Base-by-base conservation (phyloP, 1,140 invertebrate genomes). In the Drosophila erecta region DNA sequence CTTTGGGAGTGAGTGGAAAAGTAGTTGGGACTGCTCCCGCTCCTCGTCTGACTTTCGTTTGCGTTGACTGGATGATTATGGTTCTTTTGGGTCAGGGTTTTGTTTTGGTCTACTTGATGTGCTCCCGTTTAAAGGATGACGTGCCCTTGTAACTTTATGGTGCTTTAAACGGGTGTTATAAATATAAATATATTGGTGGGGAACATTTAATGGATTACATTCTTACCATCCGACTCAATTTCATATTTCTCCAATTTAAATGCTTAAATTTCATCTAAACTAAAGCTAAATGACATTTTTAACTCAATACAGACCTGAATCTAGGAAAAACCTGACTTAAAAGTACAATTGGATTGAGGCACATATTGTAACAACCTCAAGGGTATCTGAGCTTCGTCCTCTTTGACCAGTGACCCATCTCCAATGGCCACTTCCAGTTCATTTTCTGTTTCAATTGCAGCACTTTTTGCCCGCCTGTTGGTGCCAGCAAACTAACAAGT, bases 401-500 rank as follows among this genome's bases (percentile, higher is more conserved):
- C 2, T 17, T 14, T 24, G 12, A 33, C 15, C 30, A 1, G 60
- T 58, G 46, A 24, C 46, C 24, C 46, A 59, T 60, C 47, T 60
- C 4, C 40, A n/a, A 7, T 53, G 2, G 22, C 37, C 20, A 55
- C 47, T 58, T 40, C 33, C n/a, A 56, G 44, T 57, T 33, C 20
- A 43, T 64, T 73, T 74, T 71, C 27, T 54, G 46, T 41, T 58
- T 66, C 61, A 30, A 50, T 59, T 59, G 60, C 20, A 35, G 57
- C 43, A 38, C 33, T 43, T 54, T 67, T 76, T 76, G 27, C 5
- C 24, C 40, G 30, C 8, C 24, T 56, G 30, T 10, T 57, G 20
- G 40, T 65, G 46, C 33, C 71, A 59, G 30, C 49, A 50, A 58
- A 76, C 55, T 54, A 73, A 74, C 70, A 76, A 76, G 73, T 58